Conservation (phyloP, 2,797 vertebrate species). For the Sorex maritimensis region DNA sequence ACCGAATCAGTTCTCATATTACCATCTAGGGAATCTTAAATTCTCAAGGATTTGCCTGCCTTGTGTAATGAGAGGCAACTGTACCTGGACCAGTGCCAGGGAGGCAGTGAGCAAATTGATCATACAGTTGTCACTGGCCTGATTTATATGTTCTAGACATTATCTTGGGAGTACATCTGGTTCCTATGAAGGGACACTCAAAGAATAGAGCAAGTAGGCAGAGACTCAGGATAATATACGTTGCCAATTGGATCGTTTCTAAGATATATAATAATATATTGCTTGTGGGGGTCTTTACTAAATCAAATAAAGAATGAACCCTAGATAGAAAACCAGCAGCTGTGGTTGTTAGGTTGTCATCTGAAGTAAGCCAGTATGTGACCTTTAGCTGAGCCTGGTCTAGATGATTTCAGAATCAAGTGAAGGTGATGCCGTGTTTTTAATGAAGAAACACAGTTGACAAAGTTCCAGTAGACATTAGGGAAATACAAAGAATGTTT, state of each 20-base stretch:
- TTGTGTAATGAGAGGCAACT: neutral
- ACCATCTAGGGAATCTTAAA: conserved; percentile 30
- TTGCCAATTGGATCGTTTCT: neutral
- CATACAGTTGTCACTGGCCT: neutral
- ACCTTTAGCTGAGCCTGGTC: neutral
- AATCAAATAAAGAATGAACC: neutral
- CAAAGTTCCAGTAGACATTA: neutral
- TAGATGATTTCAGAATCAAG: neutral
- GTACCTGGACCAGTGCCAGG: neutral
- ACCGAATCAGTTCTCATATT: neutral
- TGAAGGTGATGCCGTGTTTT: neutral
- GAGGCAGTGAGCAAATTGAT: neutral
- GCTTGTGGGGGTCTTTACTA: neutral
- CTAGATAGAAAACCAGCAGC: neutral
- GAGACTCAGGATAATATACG: neutral
- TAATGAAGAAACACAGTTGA: conserved; percentile 8
- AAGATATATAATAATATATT: neutral
- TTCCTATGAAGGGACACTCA: neutral
- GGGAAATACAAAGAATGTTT: conserved; percentile 9
- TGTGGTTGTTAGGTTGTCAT: neutral
- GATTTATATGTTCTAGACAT: neutral
- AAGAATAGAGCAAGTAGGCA: conserved; percentile 3
- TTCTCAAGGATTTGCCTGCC: conserved; percentile 9
- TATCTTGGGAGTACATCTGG: neutral
- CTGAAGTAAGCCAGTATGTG: neutral